Evolutionary conservation across 1,140 invertebrate genomes (phyloP).

Genomic region (Hypothenemus hampei): DNA sequence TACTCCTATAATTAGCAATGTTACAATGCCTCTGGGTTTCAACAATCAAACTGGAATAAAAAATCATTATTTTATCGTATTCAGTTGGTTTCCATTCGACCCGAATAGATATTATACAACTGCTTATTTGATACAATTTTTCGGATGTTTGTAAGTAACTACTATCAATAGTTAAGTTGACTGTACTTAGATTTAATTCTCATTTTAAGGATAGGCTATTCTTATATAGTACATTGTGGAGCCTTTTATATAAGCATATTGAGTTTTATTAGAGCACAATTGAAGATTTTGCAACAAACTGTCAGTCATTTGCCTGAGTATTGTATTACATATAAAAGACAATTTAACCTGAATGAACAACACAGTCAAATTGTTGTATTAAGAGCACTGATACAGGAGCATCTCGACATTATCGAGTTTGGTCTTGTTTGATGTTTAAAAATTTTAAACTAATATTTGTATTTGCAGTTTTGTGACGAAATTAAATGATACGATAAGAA

Average conservation of each 20-base stretch:
- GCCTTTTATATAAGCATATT: slow-evolving; percentile 22
- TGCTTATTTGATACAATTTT: slow-evolving; percentile 24
- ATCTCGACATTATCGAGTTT: slow-evolving; percentile 17
- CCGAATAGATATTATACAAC: slow-evolving; percentile 20
- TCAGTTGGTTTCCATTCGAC: slow-evolving; percentile 27
- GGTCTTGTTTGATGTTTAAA: not conserved
- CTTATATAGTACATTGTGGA: slow-evolving; percentile 26
- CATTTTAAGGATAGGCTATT: slow-evolving; percentile 19
- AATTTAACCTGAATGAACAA: slow-evolving; percentile 11
- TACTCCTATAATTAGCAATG: slow-evolving; percentile 17
- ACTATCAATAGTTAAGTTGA: not conserved
- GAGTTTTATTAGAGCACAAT: slow-evolving; percentile 5
- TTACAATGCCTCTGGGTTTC: slow-evolving; percentile 7
- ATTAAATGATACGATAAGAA: slow-evolving; percentile 16
- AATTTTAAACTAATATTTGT: not conserved
- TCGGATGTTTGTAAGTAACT: slow-evolving; percentile 17
- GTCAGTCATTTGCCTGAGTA: slow-evolving; percentile 19
- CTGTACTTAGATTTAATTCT: not conserved
- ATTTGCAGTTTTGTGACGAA: slow-evolving; percentile 16
- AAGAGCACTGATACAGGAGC: slow-evolving; percentile 16
- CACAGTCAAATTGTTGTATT: slow-evolving; percentile 6
- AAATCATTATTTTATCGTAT: slow-evolving; percentile 17
- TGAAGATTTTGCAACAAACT: slow-evolving; percentile 22
- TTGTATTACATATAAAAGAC: not conserved
- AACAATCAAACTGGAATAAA: slow-evolving; percentile 14